phyloP scores from a whole-genome alignment of 2,113 vertebrate genomes.

The Sciurus niger region DNA sequence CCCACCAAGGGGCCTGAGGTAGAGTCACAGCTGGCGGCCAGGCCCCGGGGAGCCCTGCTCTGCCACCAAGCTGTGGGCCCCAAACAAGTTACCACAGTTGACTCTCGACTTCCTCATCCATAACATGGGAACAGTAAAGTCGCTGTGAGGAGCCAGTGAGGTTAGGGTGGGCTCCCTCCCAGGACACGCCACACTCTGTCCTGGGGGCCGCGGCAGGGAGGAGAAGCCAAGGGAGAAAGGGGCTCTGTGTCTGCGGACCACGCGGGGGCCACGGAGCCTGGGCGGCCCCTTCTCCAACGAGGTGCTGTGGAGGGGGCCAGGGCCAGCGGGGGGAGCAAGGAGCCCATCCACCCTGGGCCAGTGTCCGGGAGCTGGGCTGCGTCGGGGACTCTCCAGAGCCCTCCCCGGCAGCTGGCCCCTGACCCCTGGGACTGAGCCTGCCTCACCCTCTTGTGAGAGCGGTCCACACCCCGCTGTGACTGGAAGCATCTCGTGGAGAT shows the following conservation, averaged over 20 bases:
- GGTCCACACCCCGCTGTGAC: background rate
- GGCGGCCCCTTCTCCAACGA: background rate
- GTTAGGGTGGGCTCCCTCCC: no score
- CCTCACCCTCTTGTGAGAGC: background rate
- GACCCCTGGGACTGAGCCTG: background rate
- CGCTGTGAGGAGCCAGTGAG: background rate
- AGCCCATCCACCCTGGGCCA: no score
- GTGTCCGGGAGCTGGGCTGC: background rate
- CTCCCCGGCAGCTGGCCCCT: background rate
- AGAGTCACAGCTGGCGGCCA: no score
- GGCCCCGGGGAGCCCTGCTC: background rate
- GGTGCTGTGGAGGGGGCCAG: no score
- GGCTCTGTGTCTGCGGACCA: background rate
- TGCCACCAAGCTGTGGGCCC: background rate
- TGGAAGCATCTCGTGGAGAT: background rate
- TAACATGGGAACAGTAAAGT: background rate
- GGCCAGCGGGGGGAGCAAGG: no score
- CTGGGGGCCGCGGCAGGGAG: background rate
- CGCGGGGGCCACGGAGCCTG: background rate
- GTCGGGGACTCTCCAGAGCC: background rate
- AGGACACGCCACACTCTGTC: no score
- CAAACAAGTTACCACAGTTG: background rate
- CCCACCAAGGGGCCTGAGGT: accelerated
- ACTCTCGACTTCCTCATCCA: background rate
- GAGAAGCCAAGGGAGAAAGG: background rate